phyloP scores from a whole-genome alignment of 2,888 invertebrate species.

The Podotricha telesiphe region DNA sequence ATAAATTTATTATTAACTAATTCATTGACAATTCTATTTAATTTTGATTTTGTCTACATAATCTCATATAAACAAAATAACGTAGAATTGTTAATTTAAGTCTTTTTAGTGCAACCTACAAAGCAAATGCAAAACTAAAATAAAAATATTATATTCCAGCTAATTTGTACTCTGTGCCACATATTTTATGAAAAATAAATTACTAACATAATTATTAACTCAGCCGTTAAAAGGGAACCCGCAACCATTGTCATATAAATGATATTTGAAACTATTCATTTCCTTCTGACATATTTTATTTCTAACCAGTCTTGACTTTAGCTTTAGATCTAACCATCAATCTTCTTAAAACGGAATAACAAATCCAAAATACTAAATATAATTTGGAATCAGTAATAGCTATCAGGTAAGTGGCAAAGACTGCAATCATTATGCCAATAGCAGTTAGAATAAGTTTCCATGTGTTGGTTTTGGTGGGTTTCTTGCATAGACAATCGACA shows the following conservation, averaged over 20 bases:
- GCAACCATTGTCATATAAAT: background rate
- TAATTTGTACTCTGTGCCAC: background rate
- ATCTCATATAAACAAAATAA: background rate
- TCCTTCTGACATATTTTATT: too few relatives aligned
- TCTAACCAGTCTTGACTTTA: slow-evolving; percentile 54
- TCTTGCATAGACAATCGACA: slow-evolving; percentile 57
- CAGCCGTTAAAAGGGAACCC: background rate
- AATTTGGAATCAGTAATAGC: slow-evolving; percentile 68
- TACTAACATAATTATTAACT: background rate
- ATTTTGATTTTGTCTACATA: background rate
- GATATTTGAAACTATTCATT: background rate
- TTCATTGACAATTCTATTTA: background rate
- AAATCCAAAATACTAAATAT: slow-evolving; percentile 72
- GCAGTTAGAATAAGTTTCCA: slow-evolving; percentile 58
- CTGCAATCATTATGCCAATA: slow-evolving; percentile 65
- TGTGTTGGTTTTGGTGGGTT: slow-evolving; percentile 37
- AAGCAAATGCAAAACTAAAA: background rate
- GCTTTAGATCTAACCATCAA: slow-evolving; percentile 59
- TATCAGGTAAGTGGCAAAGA: slow-evolving; percentile 69
- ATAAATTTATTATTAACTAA: background rate
- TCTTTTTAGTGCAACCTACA: background rate
- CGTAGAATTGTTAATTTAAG: background rate
- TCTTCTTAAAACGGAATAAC: slow-evolving; percentile 68
- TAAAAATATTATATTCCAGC: background rate
- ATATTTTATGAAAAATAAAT: slow-evolving; percentile 1